phyloP scores from a whole-genome alignment of 2,113 vertebrate genomes.

The Dendrocopos noguchii region DNA sequence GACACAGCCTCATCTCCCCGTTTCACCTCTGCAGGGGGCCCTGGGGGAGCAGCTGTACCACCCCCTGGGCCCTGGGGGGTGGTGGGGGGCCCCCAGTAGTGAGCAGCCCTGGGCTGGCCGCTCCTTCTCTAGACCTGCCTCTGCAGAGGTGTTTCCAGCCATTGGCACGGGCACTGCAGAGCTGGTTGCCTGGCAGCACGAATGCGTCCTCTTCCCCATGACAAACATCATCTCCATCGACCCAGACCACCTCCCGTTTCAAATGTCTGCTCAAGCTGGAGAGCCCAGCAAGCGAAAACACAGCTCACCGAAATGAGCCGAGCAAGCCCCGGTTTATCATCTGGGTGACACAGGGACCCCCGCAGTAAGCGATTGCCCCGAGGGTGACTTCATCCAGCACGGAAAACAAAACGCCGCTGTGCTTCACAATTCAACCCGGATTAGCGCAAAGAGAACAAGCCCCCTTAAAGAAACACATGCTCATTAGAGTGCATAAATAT shows the following conservation, averaged over 20 bases:
- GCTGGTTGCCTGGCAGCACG: slow-evolving; percentile 64
- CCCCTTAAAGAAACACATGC: slow-evolving; percentile 7
- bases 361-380: not conserved
- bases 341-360: not conserved
- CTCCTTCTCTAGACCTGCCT: slow-evolving; percentile 41
- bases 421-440: not conserved
- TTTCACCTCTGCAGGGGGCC: fast-evolving
- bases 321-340: not conserved
- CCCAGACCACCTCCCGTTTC: slow-evolving; percentile 18
- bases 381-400: not conserved
- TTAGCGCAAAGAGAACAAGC: not conserved
- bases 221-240: slow-evolving; percentile 6
- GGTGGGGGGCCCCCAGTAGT: not conserved
- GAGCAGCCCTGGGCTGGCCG: not conserved
- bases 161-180: slow-evolving; percentile 46
- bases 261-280: not conserved
- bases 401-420: not conserved
- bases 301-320: fast-evolving
- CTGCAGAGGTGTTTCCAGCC: slow-evolving; percentile 65
- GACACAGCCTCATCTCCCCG: not conserved
- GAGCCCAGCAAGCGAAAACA: not conserved
- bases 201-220: slow-evolving; percentile 35
- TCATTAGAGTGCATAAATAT: not conserved
- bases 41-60: not conserved
- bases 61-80: not conserved